Percentiles rank a stretch among this genome's conserved stretches.
phyloP scores from a whole-genome alignment of 2,888 invertebrate genomes.

The Mellilla xanthometata region DNA sequence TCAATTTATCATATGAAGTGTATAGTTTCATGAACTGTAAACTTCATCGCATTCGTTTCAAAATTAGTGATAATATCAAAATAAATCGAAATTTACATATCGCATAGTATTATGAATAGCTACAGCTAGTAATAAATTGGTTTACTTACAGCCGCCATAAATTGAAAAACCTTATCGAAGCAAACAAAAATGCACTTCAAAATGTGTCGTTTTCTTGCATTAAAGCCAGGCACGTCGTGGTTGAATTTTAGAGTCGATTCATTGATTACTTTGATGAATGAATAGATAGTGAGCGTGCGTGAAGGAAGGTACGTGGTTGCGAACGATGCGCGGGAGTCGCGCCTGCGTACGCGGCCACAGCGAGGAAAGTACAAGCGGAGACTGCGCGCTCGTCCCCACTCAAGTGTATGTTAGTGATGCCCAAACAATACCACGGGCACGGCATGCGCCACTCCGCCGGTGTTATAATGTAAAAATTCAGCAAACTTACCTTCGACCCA shows the following conservation, averaged over 20 bases:
- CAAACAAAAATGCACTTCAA: constrained; percentile 34
- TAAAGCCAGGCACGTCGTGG: constrained; percentile 27
- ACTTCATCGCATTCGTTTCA: too few relatives aligned
- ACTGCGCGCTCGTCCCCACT: constrained; percentile 13
- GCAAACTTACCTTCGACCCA: too few relatives aligned
- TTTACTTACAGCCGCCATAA: constrained; percentile 59
- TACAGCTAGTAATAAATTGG: constrained; percentile 26
- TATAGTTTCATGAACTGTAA: too few relatives aligned
- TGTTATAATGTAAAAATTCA: too few relatives aligned
- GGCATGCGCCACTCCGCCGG: too few relatives aligned
- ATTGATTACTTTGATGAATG: constrained; percentile 2
- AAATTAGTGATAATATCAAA: too few relatives aligned
- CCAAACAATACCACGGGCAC: neutral
- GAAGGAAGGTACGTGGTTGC: neutral
- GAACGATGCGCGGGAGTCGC: neutral
- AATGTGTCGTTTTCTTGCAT: constrained; percentile 29
- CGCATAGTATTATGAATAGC: too few relatives aligned
- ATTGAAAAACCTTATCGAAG: constrained; percentile 53
- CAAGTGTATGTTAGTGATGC: neutral
- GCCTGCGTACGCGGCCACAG: constrained; percentile 10
- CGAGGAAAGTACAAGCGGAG: constrained; percentile 8
- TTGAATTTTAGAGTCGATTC: constrained; percentile 11
- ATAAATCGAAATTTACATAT: too few relatives aligned
- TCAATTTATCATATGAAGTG: too few relatives aligned
- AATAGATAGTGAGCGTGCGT: constrained; percentile 1